These are phyloP conservation scores for Heliconius ismenius DNA, from an alignment of 2,888 invertebrate species.

Conservation along the genomic window DNA sequence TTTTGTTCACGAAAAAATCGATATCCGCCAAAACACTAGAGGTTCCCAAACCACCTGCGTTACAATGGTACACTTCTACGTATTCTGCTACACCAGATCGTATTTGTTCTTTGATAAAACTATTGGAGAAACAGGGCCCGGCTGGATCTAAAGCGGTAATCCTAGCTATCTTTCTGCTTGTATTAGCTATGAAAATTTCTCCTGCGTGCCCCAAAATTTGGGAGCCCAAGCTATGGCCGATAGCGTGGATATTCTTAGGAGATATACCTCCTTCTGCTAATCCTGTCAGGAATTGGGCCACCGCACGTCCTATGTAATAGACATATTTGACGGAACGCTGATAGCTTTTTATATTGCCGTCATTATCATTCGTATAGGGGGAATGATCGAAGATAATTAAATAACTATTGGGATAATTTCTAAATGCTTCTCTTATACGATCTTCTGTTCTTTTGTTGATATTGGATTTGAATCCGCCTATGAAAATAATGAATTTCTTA, in stretches of 20 bases:
- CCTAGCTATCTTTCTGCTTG: conserved; percentile 60
- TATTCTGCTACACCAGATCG: conserved; percentile 80
- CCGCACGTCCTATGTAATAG: conserved; percentile 67
- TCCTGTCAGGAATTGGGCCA: conserved; percentile 60
- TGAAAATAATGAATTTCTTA: conserved; percentile 65
- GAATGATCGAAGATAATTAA: conserved; percentile 75
- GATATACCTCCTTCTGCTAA: conserved; percentile 60
- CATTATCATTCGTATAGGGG: conserved; percentile 65
- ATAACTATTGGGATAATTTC: conserved; percentile 64
- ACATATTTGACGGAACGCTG: conserved; percentile 70
- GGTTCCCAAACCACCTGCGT: conserved; percentile 78
- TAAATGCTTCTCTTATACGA: conserved; percentile 64
- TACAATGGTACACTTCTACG: conserved; percentile 84
- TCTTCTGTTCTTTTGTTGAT: conserved; percentile 68
- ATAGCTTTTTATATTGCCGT: conserved; percentile 66
- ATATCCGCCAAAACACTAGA: conserved; percentile 77
- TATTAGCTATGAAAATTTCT: conserved; percentile 56
- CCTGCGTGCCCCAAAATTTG: conserved; percentile 71
- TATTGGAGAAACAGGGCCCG: conserved; percentile 72
- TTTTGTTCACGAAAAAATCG: conserved; percentile 83
- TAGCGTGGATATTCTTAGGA: conserved; percentile 64
- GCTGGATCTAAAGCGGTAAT: conserved; percentile 75
- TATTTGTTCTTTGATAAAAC: conserved; percentile 69
- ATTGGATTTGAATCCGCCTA: conserved; percentile 69
- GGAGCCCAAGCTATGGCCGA: conserved; percentile 73